Evolutionary conservation across 2,888 invertebrate genomes (phyloP).

Genomic region (Cantharis rufa): DNA sequence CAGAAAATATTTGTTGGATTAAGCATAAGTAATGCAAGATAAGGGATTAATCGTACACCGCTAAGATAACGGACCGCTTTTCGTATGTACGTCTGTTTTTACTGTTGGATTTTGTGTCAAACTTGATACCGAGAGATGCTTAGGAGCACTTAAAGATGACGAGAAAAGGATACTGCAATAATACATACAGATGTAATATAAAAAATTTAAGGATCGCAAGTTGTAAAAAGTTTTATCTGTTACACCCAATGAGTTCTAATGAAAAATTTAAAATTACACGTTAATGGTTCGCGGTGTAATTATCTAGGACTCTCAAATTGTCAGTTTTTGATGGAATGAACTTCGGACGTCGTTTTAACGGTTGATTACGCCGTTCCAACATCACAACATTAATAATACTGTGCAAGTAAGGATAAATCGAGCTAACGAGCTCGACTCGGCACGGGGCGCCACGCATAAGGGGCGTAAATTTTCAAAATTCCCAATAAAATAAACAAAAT

Average conservation of each 20-base stretch:
- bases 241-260: not conserved
- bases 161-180: not conserved
- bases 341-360: not conserved
- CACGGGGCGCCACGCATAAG: not conserved
- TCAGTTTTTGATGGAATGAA: not conserved
- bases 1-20: conserved; percentile 1
- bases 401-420: not conserved
- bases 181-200: not conserved
- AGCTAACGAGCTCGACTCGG: not conserved
- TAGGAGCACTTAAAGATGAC: not conserved
- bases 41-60: not conserved
- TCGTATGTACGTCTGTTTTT: not conserved
- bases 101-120: not conserved
- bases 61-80: not conserved
- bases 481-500: not conserved
- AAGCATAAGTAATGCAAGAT: conserved; percentile 1
- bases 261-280: not conserved
- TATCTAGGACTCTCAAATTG: not conserved
- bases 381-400: not conserved
- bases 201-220: not conserved
- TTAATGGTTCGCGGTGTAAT: not conserved
- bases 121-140: not conserved
- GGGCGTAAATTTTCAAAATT: not conserved
- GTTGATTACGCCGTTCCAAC: not conserved
- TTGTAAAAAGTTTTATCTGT: not conserved